These are phyloP conservation scores for Drosophila funebris DNA, from an alignment of 1,140 invertebrate species.

Conservation along the genomic window DNA sequence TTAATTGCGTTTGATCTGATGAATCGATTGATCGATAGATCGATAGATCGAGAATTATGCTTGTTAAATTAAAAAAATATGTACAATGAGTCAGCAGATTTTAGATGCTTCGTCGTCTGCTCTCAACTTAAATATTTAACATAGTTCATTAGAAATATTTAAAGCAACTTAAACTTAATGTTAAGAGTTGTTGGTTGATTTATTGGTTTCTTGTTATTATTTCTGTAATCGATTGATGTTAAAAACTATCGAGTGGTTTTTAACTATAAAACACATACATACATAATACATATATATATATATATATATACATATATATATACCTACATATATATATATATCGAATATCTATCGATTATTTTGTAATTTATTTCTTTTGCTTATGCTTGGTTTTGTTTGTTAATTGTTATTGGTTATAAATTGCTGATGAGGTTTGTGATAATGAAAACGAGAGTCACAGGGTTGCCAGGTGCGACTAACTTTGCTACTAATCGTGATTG, in stretches of 20 bases:
- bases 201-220: slow-evolving; percentile 17
- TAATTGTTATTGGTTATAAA: slow-evolving; percentile 38
- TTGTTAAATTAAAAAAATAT: slow-evolving; percentile 39
- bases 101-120: slow-evolving; percentile 11
- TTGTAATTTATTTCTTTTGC: neutral
- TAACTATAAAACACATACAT: slow-evolving; percentile 37
- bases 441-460: slow-evolving; percentile 29
- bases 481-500: slow-evolving; percentile 23
- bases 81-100: slow-evolving; percentile 31
- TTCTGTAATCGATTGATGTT: slow-evolving; percentile 36
- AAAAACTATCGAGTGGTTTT: slow-evolving; percentile 41
- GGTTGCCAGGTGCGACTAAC: slow-evolving; percentile 28
- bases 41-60: slow-evolving; percentile 43
- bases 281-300: slow-evolving; percentile 18
- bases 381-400: slow-evolving; percentile 6
- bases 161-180: slow-evolving; percentile 60
- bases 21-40: slow-evolving; percentile 25
- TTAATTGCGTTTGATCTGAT: slow-evolving; percentile 27
- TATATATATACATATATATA: slow-evolving; percentile 7
- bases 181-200: slow-evolving; percentile 42
- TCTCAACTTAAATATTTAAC: slow-evolving; percentile 47
- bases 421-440: slow-evolving; percentile 31
- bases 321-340: slow-evolving; percentile 19
- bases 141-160: slow-evolving; percentile 53
- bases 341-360: slow-evolving; percentile 23